Conservation (phyloP, 2,888 invertebrate genomes). For the Thereva unica region DNA sequence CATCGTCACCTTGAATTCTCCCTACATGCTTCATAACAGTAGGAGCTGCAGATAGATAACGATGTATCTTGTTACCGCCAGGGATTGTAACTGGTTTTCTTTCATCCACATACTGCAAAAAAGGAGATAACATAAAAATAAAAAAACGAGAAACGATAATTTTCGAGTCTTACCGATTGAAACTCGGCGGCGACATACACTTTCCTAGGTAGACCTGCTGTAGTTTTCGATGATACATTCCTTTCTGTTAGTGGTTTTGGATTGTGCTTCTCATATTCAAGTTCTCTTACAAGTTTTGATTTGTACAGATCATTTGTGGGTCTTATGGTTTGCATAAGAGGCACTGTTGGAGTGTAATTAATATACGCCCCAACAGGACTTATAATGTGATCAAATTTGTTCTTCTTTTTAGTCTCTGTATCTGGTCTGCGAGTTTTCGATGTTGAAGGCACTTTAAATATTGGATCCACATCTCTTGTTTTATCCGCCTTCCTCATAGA, state of each 20-base stretch:
- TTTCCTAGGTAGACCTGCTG: slow-evolving; percentile 51
- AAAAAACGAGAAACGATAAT: slow-evolving; percentile 2
- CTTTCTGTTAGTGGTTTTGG: slow-evolving; percentile 1
- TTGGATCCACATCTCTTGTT: slow-evolving; percentile 43
- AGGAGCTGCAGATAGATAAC: slow-evolving; percentile 52
- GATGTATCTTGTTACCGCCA: slow-evolving; percentile 53
- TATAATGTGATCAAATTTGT: slow-evolving; percentile 51
- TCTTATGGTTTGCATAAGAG: slow-evolving; percentile 53
- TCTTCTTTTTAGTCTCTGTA: too few relatives aligned
- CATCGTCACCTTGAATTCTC: slow-evolving; percentile 49
- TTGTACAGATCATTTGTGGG: slow-evolving; percentile 40
- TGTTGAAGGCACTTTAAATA: neutral
- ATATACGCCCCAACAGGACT: slow-evolving; percentile 59
- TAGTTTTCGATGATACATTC: neutral
- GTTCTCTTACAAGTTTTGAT: slow-evolving; percentile 47
- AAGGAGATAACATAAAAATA: neutral
- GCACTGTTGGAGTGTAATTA: slow-evolving; percentile 55
- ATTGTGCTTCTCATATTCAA: slow-evolving; percentile 47
- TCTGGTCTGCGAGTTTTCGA: neutral
- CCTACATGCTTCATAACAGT: slow-evolving; percentile 56
- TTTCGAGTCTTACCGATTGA: slow-evolving; percentile 50
- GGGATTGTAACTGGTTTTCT: slow-evolving; percentile 54
- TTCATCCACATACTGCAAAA: slow-evolving; percentile 52
- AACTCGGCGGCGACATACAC: slow-evolving; percentile 54
- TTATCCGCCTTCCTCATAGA: neutral